Conservation (phyloP, 2,113 vertebrate species). For the Mobula birostris region DNA sequence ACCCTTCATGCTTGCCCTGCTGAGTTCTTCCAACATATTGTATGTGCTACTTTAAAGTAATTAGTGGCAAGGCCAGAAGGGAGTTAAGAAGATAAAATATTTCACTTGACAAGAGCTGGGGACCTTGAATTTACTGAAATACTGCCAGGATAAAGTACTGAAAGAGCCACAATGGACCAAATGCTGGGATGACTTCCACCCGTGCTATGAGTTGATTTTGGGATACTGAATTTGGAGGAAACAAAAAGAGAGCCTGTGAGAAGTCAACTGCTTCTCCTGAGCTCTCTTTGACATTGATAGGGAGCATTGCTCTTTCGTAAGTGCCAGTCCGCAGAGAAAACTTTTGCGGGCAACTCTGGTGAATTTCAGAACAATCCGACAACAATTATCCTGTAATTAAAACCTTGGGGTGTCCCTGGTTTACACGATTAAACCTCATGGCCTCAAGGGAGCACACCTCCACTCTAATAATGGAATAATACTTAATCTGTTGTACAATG, state of each 20-base stretch:
- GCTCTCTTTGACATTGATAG: not conserved
- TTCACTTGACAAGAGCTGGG: too few species aligned
- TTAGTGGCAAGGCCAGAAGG: too few species aligned
- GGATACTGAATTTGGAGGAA: not conserved
- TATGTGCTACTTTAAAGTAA: too few species aligned
- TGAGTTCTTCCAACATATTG: too few species aligned
- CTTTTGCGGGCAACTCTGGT: not conserved
- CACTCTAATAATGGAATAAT: not conserved
- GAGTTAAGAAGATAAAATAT: too few species aligned
- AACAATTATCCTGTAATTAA: not conserved
- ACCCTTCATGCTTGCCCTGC: too few species aligned
- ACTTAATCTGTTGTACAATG: not conserved
- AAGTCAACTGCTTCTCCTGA: not conserved
- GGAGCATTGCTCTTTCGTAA: not conserved
- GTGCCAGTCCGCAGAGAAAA: not conserved
- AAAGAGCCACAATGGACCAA: too few species aligned
- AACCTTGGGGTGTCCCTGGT: not conserved
- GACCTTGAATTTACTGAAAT: too few species aligned
- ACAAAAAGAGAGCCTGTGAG: not conserved
- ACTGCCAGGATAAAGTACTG: too few species aligned
- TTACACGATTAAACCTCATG: not conserved
- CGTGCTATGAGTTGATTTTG: too few species aligned
- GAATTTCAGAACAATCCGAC: not conserved
- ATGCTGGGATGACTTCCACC: too few species aligned
- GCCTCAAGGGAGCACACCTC: not conserved